Evolutionary conservation across 2,113 vertebrate genomes (phyloP).

Genomic region (Sinocyclocheilus grahami): DNA sequence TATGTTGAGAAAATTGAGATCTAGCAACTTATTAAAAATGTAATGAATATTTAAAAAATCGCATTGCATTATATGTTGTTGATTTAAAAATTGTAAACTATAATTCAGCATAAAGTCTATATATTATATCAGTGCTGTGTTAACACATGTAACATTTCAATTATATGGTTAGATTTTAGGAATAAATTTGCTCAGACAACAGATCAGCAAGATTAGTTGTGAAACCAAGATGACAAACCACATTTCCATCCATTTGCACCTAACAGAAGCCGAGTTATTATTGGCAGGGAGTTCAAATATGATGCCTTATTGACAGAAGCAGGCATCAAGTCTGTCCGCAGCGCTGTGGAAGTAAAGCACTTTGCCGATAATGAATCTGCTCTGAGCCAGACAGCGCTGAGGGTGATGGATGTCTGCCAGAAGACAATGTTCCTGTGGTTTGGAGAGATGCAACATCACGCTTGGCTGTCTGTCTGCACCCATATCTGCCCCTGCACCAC

Average conservation of each 20-base stretch:
- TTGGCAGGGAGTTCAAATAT: constrained; percentile 25
- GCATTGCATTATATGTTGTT: background rate
- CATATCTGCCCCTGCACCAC: constrained; percentile 33
- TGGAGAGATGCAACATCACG: constrained; percentile 41
- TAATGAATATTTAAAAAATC: background rate
- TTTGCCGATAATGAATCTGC: constrained; percentile 22
- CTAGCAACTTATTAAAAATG: too few relatives aligned
- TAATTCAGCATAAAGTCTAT: background rate
- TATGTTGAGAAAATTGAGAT: too few relatives aligned
- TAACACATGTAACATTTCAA: background rate
- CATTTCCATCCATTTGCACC: background rate
- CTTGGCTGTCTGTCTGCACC: constrained; percentile 39
- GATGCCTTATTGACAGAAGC: background rate
- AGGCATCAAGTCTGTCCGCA: constrained; percentile 5
- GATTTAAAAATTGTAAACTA: too few relatives aligned
- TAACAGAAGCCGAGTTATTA: background rate
- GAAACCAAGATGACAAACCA: background rate
- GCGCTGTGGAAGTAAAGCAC: background rate
- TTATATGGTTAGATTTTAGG: background rate
- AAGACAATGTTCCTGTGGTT: constrained; percentile 47
- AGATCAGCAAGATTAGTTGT: background rate
- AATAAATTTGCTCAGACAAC: background rate
- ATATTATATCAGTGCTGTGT: background rate
- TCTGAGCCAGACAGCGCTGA: background rate
- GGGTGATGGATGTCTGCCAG: constrained; percentile 44